phyloP scores from a whole-genome alignment of 2,888 invertebrate species.

The Papilio demoleus region DNA sequence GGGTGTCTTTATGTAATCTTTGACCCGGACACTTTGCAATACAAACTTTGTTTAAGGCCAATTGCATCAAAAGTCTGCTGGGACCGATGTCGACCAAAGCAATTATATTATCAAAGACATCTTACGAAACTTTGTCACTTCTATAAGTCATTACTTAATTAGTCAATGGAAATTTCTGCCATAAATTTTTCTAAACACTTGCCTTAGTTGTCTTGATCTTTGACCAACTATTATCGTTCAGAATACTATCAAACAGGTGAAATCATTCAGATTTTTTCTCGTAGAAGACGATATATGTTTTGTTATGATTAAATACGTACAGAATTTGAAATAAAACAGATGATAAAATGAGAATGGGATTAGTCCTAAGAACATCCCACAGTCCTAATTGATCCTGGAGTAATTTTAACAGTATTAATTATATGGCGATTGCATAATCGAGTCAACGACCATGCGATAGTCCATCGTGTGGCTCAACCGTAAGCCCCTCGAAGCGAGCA shows the following conservation, averaged over 20 bases:
- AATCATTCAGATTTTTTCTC: background rate
- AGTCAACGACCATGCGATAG: constrained; percentile 44
- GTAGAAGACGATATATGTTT: background rate
- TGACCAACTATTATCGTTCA: background rate
- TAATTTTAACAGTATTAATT: constrained; percentile 36
- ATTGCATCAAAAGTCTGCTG: constrained; percentile 59
- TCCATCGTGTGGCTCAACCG: constrained; percentile 55
- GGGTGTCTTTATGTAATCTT: constrained; percentile 61
- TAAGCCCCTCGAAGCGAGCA: constrained; percentile 61
- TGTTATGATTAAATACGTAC: background rate
- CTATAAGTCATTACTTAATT: background rate
- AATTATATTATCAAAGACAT: background rate
- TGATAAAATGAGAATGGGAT: background rate
- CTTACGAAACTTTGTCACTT: background rate
- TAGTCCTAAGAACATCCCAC: background rate
- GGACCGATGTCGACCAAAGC: constrained; percentile 44
- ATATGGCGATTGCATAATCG: constrained; percentile 44
- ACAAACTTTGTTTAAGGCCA: constrained; percentile 65
- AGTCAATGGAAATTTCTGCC: no score
- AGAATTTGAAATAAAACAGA: no score
- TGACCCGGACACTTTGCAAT: constrained; percentile 59
- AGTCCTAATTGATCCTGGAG: constrained; percentile 12
- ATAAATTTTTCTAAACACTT: background rate
- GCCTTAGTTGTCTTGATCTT: background rate
- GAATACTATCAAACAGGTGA: background rate